Evolutionary conservation across 2,888 invertebrate species (phyloP), one percentile per base, ranked within the genome.

Genomic region (Bugula neritina): DNA sequence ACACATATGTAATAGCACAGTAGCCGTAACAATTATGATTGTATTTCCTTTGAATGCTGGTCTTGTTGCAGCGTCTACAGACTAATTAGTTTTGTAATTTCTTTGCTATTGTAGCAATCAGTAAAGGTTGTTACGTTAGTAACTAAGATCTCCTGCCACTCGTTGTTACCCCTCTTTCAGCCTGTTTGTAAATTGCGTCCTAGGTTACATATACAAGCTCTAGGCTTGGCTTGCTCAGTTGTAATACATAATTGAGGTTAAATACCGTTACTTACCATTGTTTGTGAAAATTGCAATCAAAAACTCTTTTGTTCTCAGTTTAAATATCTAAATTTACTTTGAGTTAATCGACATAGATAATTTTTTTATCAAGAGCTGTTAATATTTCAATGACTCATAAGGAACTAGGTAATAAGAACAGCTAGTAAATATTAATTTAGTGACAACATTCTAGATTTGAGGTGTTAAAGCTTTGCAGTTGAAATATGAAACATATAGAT

Each of bases 1-100:
- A n/a, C n/a, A n/a, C n/a, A n/a, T n/a, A n/a, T n/a, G n/a, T n/a
- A n/a, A n/a, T n/a, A n/a, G n/a, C n/a, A n/a, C n/a, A n/a, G n/a
- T n/a, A n/a, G n/a, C n/a, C 63, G 31, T 25, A 63, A 63, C 63
- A 63, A 63, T 27, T 63, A 31, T 13, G 27, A 63, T 63, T 63
- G 63, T 63, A 25, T 34, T 31, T 10, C 2, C 2, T 31, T 63
- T 63, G 29, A 63, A 63, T 63, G n/a, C 25, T 31, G 10, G 5
- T 25, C 25, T 63, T 63, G 63, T 63, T 29, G 31, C 17, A 43
- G 5, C 17, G 17, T 10, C 43, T 17, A n/a, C 21, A 63, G 21
- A 34, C 63, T 63, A 63, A 63, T 63, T 63, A 63, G 31, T 31
- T n/a, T 29, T 63, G 21, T 63, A 34, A 25, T 25, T 25, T 63